Base-by-base conservation (phyloP, 2,888 invertebrate genomes). In the Meliscaeva auricollis region DNA sequence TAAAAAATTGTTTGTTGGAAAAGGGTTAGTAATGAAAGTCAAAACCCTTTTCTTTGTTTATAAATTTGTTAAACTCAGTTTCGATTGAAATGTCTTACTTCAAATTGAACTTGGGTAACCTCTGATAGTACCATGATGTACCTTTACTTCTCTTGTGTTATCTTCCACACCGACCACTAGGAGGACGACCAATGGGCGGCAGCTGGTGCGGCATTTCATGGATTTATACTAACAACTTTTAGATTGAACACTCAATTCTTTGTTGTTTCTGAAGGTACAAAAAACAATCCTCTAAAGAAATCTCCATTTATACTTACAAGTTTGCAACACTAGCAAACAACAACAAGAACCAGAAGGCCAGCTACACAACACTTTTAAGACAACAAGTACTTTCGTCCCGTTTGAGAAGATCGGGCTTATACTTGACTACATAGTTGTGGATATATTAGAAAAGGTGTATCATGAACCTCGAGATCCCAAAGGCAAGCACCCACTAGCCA, bases 231-330 rank as follows among this genome's bases (percentile, higher is more conserved):
- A 76, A 85, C 80, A 85, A 73, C 72, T 76, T 58, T 81, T 73
- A 68, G 75, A 85, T 85, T 85, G 81, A 85, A 85, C 76, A 52
- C 81, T 85, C 81, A 85, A 85, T 81, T 54, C 76, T 46, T 58
- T 38, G 60, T 58, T 50, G 38, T 35, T 66, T 50, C 52, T 7
- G 11, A n/a, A 11, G 66, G 46, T 44, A 75, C 50, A 38, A 68
- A 69, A n/a, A 50, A 70, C 6, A 54, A 35, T 72, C 69, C 46
- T 32, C 62, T 26, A 26, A 54, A 70, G 66, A 79, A 75, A 66
- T 84, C 69, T 79, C 75, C 76, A 82, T 81, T 81, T 66, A 8
- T 38, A 82, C 66, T 68, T 66, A 62, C 44, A 35, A 60, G 7
- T 52, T 66, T 54, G 11, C 32, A 38, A 38, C 46, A 74, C 44